These are phyloP conservation scores for Austrolebias charrua DNA, from an alignment of 2,797 vertebrate species.

Conservation along the genomic window DNA sequence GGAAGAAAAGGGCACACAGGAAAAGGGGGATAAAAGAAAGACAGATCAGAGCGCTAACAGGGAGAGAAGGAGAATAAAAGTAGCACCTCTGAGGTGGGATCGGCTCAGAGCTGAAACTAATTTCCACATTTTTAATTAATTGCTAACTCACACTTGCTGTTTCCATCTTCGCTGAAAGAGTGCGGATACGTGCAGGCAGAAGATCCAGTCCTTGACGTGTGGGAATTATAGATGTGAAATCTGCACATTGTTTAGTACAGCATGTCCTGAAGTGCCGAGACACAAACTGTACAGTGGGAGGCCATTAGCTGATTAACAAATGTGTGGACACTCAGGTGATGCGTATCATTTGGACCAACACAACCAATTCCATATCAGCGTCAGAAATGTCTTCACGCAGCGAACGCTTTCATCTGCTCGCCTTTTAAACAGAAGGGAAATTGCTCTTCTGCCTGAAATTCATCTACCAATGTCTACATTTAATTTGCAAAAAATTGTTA, in stretches of 20 bases:
- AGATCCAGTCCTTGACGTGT: slow-evolving; percentile 19
- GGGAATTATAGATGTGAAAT: slow-evolving; percentile 24
- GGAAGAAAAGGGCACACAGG: slow-evolving; percentile 34
- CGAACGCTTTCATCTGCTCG: slow-evolving; percentile 2
- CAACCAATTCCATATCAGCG: background rate
- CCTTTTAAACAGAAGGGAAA: background rate
- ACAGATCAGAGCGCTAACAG: slow-evolving; percentile 36
- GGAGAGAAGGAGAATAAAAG: slow-evolving; percentile 58
- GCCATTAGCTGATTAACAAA: slow-evolving; percentile 19
- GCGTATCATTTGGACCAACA: background rate
- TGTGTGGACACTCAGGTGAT: slow-evolving; percentile 1
- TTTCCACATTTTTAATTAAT: slow-evolving; percentile 77
- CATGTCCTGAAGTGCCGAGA: slow-evolving; percentile 6
- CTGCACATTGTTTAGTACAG: slow-evolving; percentile 21
- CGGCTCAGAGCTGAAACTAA: slow-evolving; percentile 62
- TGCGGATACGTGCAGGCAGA: slow-evolving; percentile 44
- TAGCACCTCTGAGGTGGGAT: slow-evolving; percentile 56
- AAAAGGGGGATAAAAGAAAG: slow-evolving; percentile 31
- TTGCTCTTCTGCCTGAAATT: slow-evolving; percentile 2
- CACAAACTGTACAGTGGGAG: slow-evolving; percentile 13
- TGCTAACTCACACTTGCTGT: slow-evolving; percentile 41
- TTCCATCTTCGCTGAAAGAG: slow-evolving; percentile 35
- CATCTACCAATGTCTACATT: background rate
- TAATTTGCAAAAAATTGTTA: background rate
- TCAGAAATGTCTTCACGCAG: background rate